Base-by-base conservation (phyloP, 1,140 invertebrate genomes). In the Sycophaga agraensis region DNA sequence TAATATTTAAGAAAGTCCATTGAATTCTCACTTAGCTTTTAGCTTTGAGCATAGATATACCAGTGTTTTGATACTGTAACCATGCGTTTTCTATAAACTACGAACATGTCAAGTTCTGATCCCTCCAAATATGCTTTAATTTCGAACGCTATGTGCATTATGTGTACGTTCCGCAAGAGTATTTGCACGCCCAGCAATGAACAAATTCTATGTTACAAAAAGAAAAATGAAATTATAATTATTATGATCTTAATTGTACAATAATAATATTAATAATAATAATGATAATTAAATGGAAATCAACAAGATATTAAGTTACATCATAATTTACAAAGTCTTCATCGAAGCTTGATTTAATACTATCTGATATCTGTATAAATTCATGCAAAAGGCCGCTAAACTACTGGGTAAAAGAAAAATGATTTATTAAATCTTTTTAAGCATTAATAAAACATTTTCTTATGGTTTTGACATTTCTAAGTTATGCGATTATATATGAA, bases 321-420 rank as follows among this genome's bases (percentile, higher is more conserved):
- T 56, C 56, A 65, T 56, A 56, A 64, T 62, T 66, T 63, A 67
- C 62, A 67, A 65, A 68, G 51, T 61, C 59, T 64, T 54, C 54
- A 59, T 68, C 57, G 58, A 68, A 67, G 59, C 65, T 63, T 64
- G 48, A 42, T 65, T 42, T 66, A 71, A 72, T 67, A 67, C 66
- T 70, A 68, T 71, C 59, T 66, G 65, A 68, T 68, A 63, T 63
- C 69, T 66, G 68, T 70, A 70, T 67, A 70, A 70, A 69, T 72
- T 68, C 67, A 69, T 70, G 70, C 70, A 69, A 72, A 72, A 72
- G 64, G 42, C 64, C 42, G 49, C 64, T 69, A 66, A 61, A 50
- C 68, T 70, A 70, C 62, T 49, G 59, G 17, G 11, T 59, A 56
- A 22, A 40, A 42, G 45, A 60, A 58, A 39, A 59, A 64, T 46